These are phyloP conservation scores for Lasioglossum calceatum DNA, from an alignment of 2,888 invertebrate genomes.

Conservation along the genomic window DNA sequence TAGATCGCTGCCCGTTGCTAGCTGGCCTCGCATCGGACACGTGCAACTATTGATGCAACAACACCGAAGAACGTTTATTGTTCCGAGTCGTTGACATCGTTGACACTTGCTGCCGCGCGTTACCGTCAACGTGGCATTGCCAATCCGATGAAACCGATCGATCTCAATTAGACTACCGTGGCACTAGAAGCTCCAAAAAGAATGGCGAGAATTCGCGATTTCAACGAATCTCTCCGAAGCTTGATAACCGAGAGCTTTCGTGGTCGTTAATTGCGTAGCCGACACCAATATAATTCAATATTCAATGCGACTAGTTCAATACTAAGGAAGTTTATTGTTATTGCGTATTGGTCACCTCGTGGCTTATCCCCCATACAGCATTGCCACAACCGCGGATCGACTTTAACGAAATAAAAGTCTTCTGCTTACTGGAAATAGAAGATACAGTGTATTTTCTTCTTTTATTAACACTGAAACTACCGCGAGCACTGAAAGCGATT, in stretches of 20 bases:
- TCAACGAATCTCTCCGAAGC: neutral
- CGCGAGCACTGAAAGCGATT: no score
- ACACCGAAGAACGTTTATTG: conserved; percentile 1
- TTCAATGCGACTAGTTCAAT: no score
- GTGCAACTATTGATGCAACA: neutral
- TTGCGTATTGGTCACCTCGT: no score
- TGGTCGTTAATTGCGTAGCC: neutral
- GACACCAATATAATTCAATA: neutral
- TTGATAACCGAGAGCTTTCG: neutral
- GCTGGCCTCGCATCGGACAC: neutral
- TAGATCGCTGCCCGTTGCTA: neutral
- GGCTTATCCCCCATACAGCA: no score
- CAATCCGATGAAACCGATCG: neutral
- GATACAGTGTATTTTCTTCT: no score
- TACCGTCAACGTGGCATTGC: neutral
- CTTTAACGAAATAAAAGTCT: no score
- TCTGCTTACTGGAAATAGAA: no score
- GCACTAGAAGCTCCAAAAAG: neutral
- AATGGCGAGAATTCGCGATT: neutral
- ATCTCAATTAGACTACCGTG: neutral
- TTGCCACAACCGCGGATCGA: no score
- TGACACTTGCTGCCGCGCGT: neutral
- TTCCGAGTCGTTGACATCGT: neutral
- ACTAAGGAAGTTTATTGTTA: no score
- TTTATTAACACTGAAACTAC: no score